phyloP scores from a whole-genome alignment of 2,113 vertebrate genomes.

The Tenebrosternarchus preto region DNA sequence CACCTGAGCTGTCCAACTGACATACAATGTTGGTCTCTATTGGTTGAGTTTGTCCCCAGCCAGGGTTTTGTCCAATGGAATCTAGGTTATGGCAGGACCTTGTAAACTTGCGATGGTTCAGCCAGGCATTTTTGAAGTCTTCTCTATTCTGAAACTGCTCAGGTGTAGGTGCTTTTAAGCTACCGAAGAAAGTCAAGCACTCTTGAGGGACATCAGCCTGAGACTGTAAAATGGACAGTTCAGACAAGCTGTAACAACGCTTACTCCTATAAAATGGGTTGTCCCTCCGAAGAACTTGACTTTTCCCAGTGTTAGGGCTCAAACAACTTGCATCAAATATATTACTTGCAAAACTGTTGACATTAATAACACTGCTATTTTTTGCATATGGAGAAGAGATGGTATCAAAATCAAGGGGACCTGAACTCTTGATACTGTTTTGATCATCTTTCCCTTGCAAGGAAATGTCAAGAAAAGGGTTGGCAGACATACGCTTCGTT shows the following conservation, averaged over 20 bases:
- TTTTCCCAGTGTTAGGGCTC: slow-evolving; percentile 52
- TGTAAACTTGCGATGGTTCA: slow-evolving; percentile 92
- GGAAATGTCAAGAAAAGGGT: slow-evolving; percentile 85
- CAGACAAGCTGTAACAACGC: slow-evolving; percentile 93
- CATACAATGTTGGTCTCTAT: slow-evolving; percentile 92
- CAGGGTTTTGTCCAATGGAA: slow-evolving; percentile 89
- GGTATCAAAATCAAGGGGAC: slow-evolving; percentile 82
- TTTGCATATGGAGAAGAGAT: slow-evolving; percentile 63
- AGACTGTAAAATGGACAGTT: slow-evolving; percentile 89
- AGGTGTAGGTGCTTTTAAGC: slow-evolving; percentile 87
- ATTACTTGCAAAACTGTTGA: slow-evolving; percentile 72
- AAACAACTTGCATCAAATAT: slow-evolving; percentile 73
- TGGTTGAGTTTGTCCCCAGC: slow-evolving; percentile 96
- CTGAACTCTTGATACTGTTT: slow-evolving; percentile 71
- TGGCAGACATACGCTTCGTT: slow-evolving; percentile 79
- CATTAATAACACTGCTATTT: slow-evolving; percentile 57
- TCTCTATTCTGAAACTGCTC: slow-evolving; percentile 96
- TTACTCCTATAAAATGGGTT: slow-evolving; percentile 95
- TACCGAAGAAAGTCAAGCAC: slow-evolving; percentile 75
- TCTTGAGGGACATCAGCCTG: slow-evolving; percentile 68
- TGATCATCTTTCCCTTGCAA: slow-evolving; percentile 59
- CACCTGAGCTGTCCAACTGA: slow-evolving; percentile 88
- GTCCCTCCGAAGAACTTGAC: slow-evolving; percentile 74
- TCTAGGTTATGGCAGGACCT: slow-evolving; percentile 95
- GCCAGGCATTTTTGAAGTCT: slow-evolving; percentile 92